Conservation (phyloP, 2,888 invertebrate genomes). For the Amphiduros pacificus region DNA sequence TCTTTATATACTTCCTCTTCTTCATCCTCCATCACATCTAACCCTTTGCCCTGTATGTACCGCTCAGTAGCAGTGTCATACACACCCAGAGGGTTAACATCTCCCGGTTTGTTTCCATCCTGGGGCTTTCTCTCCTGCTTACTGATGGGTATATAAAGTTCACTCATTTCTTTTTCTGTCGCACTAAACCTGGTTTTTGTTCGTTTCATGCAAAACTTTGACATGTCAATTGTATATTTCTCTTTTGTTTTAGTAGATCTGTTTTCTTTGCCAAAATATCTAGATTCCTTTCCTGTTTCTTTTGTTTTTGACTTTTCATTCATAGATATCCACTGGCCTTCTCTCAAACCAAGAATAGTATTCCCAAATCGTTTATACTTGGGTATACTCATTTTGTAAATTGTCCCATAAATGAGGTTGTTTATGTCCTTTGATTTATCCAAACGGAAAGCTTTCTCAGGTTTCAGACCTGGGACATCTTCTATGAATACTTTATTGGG, state of each 20-base stretch:
- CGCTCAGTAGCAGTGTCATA: slow-evolving; percentile 43
- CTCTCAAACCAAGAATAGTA: slow-evolving; percentile 30
- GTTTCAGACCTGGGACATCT: slow-evolving; percentile 39
- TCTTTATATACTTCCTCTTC: slow-evolving; percentile 13
- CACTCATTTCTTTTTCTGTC: neutral
- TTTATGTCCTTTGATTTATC: slow-evolving; percentile 51
- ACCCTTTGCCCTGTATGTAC: slow-evolving; percentile 45
- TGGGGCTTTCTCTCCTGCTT: neutral
- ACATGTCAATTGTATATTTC: neutral
- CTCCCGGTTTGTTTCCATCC: neutral
- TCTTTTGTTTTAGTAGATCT: neutral
- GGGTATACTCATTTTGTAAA: slow-evolving; percentile 52
- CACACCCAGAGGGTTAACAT: slow-evolving; percentile 31
- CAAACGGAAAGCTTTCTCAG: slow-evolving; percentile 47
- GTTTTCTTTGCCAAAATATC: slow-evolving; percentile 44
- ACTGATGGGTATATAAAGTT: neutral
- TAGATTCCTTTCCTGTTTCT: slow-evolving; percentile 27
- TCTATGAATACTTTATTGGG: slow-evolving; percentile 48
- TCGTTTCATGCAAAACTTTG: neutral
- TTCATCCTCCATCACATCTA: slow-evolving; percentile 30
- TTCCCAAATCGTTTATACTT: slow-evolving; percentile 33
- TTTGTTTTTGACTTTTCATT: slow-evolving; percentile 19
- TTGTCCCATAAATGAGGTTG: slow-evolving; percentile 50
- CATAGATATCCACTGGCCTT: slow-evolving; percentile 4
- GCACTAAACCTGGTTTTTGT: neutral